Conservation (phyloP, 2,113 vertebrate genomes). For the Thinocorus orbignyianus region DNA sequence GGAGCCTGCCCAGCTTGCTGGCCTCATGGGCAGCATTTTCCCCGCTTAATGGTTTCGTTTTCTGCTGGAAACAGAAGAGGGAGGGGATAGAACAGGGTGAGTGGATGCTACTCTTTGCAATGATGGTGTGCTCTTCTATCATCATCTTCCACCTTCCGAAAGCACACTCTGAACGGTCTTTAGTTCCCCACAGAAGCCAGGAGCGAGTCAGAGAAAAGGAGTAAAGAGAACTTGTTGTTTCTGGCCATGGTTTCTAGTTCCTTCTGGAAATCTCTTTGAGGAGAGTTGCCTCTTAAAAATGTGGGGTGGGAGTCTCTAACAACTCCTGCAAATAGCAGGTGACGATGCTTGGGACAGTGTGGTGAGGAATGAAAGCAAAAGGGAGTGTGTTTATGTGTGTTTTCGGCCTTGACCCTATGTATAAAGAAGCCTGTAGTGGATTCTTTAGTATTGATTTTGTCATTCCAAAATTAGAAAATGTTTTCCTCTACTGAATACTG, state of each 20-base stretch:
- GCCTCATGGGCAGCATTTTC: background rate
- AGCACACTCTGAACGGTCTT: rapidly evolving
- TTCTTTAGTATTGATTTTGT: background rate
- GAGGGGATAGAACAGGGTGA: background rate
- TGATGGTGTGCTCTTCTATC: background rate
- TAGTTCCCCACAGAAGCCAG: background rate
- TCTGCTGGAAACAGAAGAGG: background rate
- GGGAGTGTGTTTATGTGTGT: background rate
- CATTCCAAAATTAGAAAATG: background rate
- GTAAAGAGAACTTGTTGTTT: background rate
- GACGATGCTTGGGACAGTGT: background rate
- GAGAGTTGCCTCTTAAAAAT: background rate
- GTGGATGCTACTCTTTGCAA: background rate
- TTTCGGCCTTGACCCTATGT: background rate
- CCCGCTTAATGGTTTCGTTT: background rate
- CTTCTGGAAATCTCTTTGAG: background rate
- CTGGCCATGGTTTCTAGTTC: background rate
- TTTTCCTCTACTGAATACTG: background rate
- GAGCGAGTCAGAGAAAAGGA: background rate
- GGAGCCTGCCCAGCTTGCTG: background rate
- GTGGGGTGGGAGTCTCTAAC: background rate
- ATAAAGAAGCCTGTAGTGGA: background rate
- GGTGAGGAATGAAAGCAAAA: background rate
- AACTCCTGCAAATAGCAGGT: background rate
- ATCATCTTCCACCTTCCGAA: background rate